phyloP scores from a whole-genome alignment of 2,888 invertebrate genomes.

The Clepsis dumicolana region DNA sequence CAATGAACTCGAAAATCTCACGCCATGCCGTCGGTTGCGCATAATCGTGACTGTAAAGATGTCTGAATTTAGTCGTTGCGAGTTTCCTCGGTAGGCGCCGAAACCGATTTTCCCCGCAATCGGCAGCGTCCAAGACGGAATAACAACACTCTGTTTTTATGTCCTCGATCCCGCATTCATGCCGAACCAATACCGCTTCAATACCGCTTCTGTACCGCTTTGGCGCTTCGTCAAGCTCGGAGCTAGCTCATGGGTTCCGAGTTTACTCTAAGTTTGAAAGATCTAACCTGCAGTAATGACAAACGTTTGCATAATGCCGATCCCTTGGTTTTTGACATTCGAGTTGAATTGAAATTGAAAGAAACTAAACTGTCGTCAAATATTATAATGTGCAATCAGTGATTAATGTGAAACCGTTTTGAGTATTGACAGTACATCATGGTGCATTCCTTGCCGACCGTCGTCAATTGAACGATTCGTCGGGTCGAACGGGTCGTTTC shows the following conservation, averaged over 20 bases:
- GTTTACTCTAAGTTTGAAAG: no score
- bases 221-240: not conserved
- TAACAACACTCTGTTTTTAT: conserved; percentile 38
- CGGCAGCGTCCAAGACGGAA: conserved; percentile 33
- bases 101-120: conserved; percentile 40
- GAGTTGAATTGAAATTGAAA: no score
- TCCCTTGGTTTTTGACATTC: no score
- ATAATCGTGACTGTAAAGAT: no score
- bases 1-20: no score
- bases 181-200: not conserved
- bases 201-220: not conserved
- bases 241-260: no score
- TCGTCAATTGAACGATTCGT: conserved; percentile 1
- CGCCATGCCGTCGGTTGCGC: no score
- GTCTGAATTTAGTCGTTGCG: not conserved
- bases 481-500: no score
- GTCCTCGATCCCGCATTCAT: not conserved
- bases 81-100: conserved; percentile 23
- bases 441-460: not conserved
- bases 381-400: no score
- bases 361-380: no score
- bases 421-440: not conserved
- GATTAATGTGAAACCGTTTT: not conserved
- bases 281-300: no score
- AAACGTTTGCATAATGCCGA: no score